Conservation (phyloP, 2,888 invertebrate genomes). For the Tetranychus piercei region DNA sequence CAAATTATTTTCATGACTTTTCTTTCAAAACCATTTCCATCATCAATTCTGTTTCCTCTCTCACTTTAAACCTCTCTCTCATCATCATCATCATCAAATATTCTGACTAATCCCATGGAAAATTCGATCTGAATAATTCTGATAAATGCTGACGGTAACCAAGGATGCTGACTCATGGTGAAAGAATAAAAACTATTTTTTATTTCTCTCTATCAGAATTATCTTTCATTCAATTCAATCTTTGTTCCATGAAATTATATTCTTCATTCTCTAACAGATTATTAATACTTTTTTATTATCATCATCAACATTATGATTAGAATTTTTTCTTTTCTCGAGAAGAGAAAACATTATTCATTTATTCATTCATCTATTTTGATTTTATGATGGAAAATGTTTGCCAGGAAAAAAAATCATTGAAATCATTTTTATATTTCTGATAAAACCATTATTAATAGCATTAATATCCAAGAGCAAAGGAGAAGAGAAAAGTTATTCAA, state of each 20-base stretch:
- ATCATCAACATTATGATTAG: neutral
- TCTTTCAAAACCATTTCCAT: neutral
- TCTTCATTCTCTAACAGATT: neutral
- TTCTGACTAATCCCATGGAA: constrained; percentile 1
- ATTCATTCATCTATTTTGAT: neutral
- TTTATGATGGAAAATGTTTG: neutral
- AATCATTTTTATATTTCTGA: neutral
- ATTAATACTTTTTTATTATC: neutral
- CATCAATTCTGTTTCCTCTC: neutral
- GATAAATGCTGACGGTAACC: constrained; percentile 1
- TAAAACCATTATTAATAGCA: too few species aligned
- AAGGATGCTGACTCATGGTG: neutral
- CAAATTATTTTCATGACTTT: neutral
- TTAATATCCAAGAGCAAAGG: too few species aligned
- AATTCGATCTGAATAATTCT: neutral
- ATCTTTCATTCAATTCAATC: neutral
- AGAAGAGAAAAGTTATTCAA: too few species aligned
- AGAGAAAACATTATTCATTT: neutral
- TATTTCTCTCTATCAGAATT: neutral
- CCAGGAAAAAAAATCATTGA: neutral
- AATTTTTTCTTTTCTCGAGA: neutral
- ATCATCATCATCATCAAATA: neutral
- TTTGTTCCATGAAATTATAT: neutral
- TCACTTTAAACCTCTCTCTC: neutral
- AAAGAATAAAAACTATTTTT: neutral